Percentiles rank a stretch among this genome's conserved stretches.
Evolutionary conservation across 2,113 vertebrate genomes (phyloP).

Genomic region (Syrrhaptes paradoxus): DNA sequence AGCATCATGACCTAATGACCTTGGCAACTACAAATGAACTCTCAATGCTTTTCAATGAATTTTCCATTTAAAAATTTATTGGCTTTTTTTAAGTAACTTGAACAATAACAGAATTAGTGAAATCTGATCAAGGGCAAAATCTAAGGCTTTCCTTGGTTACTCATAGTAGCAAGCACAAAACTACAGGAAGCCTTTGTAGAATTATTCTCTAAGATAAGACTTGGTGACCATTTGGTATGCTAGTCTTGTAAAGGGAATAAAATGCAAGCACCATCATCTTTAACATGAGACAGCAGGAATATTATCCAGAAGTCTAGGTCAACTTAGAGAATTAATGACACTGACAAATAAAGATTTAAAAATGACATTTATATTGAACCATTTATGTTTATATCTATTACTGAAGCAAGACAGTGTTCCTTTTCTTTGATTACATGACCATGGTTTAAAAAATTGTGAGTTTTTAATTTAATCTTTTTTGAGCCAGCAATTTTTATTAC

Average conservation of each 20-base stretch:
- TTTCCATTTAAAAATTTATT: slow-evolving; percentile 15
- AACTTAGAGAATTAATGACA: slow-evolving; percentile 18
- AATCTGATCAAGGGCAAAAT: slow-evolving; percentile 15
- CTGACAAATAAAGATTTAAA: slow-evolving; percentile 48
- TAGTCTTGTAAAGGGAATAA: slow-evolving; percentile 32
- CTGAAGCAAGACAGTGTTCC: slow-evolving; percentile 70
- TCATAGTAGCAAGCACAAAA: background rate
- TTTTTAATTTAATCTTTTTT: background rate
- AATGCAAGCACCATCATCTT: slow-evolving; percentile 29
- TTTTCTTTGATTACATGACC: slow-evolving; percentile 80
- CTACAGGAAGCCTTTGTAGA: background rate
- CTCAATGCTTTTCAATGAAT: background rate
- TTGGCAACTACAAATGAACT: background rate
- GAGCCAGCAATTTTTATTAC: background rate
- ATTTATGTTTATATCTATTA: slow-evolving; percentile 64
- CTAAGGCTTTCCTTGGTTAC: background rate
- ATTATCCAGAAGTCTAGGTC: slow-evolving; percentile 52
- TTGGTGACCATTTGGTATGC: background rate
- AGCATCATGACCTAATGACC: background rate
- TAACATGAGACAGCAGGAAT: slow-evolving; percentile 29
- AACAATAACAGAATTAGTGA: background rate
- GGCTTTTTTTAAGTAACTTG: background rate
- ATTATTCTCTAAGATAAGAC: background rate
- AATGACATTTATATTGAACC: slow-evolving; percentile 60
- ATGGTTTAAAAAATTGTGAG: background rate